Evolutionary conservation across 2,888 invertebrate species (phyloP).

Genomic region (Cetonia aurata): DNA sequence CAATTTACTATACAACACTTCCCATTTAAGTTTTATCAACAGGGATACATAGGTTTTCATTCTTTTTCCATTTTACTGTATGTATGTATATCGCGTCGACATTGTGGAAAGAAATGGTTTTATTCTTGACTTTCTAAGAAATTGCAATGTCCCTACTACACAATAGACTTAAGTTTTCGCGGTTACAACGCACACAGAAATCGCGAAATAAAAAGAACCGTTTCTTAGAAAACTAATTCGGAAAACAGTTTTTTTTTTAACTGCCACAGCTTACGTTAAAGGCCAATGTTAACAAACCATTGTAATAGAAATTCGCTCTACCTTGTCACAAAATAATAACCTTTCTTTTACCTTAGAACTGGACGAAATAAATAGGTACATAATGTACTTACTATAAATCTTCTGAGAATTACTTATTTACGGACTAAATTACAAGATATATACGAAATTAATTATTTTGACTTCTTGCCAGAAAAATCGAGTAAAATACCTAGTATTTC

Average conservation of each 20-base stretch:
- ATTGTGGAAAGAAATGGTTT: not conserved
- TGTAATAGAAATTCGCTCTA: not conserved
- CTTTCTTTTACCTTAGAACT: not conserved
- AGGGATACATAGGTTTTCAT: no score
- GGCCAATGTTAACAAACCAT: slow-evolving; percentile 1
- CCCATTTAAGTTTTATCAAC: no score
- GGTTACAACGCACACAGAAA: not conserved
- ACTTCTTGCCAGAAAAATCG: slow-evolving; percentile 9
- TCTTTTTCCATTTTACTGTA: no score
- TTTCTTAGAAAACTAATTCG: slow-evolving; percentile 26
- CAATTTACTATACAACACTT: no score
- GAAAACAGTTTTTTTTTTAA: slow-evolving; percentile 18
- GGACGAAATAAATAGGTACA: not conserved
- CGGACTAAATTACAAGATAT: slow-evolving; percentile 3
- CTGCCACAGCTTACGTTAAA: slow-evolving; percentile 5
- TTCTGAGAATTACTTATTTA: slow-evolving; percentile 11
- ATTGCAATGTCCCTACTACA: not conserved
- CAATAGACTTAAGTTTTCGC: not conserved
- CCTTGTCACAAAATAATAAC: not conserved
- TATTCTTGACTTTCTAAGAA: slow-evolving; percentile 3
- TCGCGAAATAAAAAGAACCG: slow-evolving; percentile 2
- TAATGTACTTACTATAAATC: no score
- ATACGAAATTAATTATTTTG: slow-evolving; percentile 21
- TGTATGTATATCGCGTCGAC: no score
- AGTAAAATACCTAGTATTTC: slow-evolving; percentile 3